Evolutionary conservation across 2,113 vertebrate species (phyloP), one percentile per base, ranked within the genome.

Genomic region (Eurypyga helias): DNA sequence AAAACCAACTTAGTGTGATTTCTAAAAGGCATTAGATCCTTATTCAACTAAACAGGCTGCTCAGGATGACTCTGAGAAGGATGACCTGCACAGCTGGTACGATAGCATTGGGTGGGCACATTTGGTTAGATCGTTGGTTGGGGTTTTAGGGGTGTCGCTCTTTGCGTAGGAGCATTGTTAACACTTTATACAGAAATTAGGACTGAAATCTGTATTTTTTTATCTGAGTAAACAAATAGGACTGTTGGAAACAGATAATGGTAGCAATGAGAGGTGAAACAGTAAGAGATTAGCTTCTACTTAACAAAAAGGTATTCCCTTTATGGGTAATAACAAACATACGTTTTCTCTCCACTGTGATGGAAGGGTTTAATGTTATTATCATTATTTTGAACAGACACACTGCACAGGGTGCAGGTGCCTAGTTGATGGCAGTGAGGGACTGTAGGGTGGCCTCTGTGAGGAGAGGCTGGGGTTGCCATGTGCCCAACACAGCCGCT

Each of bases 381-480:
- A 51, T 14, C 46, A n/a, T 3, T 33, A 23, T 76, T 62, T 31
- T n/a, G 19, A 79, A n/a, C 60, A 38, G 55, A 55, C 31, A 67
- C 17, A 49, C 17, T 20, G 21, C 10, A 60, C 2, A 1, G 14
- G 19, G 13, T 38, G 24, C 13, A 12, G 38, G 19, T 21, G 29
- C 45, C 31, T 9, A 5, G 14, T 31, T 0, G 0, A n/a, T 5
- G 19, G 31, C 51, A 28, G 43, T 0, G 2, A 4, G 31, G 31
- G 8, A 7, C 45, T 51, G 51, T 11, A 10, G 14, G 25, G 33
- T 2, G 4, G 21, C 43, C 16, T 7, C 31, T 28, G 17, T 18
- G 64, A 61, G 34, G 41, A 41, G 41, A 41, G 41, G 41, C 41
- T 12, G 41, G 41, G 41, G 41, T 12, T 41, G 41, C 41, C 41